These are phyloP conservation scores for Oncorhynchus masou DNA, from an alignment of 2,113 vertebrate genomes.

Conservation along the genomic window DNA sequence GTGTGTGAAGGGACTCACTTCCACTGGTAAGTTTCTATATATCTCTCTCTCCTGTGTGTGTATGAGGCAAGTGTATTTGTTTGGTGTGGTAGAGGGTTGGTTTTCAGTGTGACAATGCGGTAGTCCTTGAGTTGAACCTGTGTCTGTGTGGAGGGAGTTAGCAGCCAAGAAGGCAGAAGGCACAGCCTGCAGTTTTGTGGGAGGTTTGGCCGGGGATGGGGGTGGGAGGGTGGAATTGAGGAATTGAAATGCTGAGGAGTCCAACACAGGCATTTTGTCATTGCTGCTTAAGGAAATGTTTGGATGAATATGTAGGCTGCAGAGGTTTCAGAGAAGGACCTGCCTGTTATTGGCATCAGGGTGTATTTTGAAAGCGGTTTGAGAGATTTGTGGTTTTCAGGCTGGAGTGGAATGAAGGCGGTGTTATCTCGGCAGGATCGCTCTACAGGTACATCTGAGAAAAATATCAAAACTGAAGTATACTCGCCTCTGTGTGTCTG, in stretches of 20 bases:
- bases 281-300: slow-evolving; percentile 17
- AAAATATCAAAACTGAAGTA: neutral
- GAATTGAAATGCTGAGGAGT: slow-evolving; percentile 24
- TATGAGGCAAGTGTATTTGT: slow-evolving; percentile 10
- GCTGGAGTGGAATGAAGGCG: neutral
- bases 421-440: slow-evolving; percentile 11
- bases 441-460: slow-evolving; percentile 47
- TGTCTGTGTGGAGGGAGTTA: neutral
- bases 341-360: neutral
- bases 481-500: too few species aligned
- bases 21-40: slow-evolving; percentile 46
- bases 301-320: neutral
- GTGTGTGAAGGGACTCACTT: slow-evolving; percentile 29
- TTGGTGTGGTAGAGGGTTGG: neutral
- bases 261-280: slow-evolving; percentile 19
- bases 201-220: slow-evolving; percentile 28
- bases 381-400: neutral
- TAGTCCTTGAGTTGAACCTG: slow-evolving; percentile 44
- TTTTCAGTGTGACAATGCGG: slow-evolving; percentile 48
- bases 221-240: slow-evolving; percentile 4
- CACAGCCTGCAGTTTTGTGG: slow-evolving; percentile 48
- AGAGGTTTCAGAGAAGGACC: neutral
- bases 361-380: neutral
- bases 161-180: slow-evolving; percentile 13
- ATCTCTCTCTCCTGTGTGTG: neutral